Evolutionary conservation across 2,888 invertebrate species (phyloP).

Genomic region (Ecdyonurus torrentis): DNA sequence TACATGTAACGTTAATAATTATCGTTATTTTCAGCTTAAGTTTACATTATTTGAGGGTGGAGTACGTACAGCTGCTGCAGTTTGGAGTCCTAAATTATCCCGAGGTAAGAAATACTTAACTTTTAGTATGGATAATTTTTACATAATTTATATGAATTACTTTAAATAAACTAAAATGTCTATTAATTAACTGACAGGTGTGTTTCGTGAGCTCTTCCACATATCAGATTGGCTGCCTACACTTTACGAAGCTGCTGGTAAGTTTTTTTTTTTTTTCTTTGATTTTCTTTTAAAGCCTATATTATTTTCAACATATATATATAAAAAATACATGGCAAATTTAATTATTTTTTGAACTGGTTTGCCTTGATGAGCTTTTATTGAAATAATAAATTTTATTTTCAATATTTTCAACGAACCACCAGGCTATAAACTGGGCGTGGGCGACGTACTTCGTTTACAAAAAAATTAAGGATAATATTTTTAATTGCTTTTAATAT

Average conservation of each 20-base stretch:
- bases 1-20: no score
- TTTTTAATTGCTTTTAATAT: no score
- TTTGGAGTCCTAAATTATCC: conserved; percentile 48
- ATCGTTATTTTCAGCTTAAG: conserved; percentile 47
- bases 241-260: not conserved
- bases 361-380: no score
- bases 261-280: not conserved
- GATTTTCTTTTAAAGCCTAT: not conserved
- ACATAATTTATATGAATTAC: not conserved
- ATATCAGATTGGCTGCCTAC: not conserved
- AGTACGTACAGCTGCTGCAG: conserved; percentile 52
- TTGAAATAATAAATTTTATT: no score
- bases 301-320: no score
- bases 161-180: not conserved
- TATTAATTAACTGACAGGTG: not conserved
- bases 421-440: no score
- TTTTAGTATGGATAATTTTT: not conserved
- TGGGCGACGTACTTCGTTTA: no score
- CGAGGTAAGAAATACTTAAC: conserved; percentile 30
- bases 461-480: no score
- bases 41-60: conserved; percentile 74
- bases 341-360: no score
- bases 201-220: not conserved
- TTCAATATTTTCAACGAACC: no score
- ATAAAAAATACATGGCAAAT: no score